phyloP scores from a whole-genome alignment of 2,797 vertebrate species.

The Catostomus latipinnis region DNA sequence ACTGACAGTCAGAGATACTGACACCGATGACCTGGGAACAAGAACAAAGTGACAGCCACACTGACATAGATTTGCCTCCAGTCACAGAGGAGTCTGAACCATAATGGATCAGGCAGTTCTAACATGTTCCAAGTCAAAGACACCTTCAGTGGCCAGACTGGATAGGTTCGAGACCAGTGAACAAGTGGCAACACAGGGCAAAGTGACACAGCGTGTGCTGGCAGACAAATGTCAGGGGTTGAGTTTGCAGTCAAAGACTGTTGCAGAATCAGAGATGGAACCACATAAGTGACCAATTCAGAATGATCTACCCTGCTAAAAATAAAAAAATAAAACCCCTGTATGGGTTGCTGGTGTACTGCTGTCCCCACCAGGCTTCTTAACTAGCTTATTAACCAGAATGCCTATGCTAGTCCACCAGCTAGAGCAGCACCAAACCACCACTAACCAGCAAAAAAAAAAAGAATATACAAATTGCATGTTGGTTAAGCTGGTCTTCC shows the following conservation, averaged over 20 bases:
- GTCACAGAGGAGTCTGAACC: slow-evolving; percentile 33
- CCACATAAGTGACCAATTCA: background rate
- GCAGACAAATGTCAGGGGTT: background rate
- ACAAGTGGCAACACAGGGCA: background rate
- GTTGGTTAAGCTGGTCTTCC: too few relatives aligned
- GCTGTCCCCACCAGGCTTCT: too few relatives aligned
- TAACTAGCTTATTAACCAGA: too few relatives aligned
- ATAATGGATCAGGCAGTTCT: slow-evolving; percentile 26
- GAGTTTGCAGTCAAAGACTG: slow-evolving; percentile 15
- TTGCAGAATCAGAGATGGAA: slow-evolving; percentile 2
- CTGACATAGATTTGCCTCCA: slow-evolving; percentile 44
- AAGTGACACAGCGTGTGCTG: background rate
- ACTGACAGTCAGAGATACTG: background rate
- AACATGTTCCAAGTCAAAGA: slow-evolving; percentile 33
- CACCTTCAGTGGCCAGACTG: slow-evolving; percentile 30
- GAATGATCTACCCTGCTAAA: too few relatives aligned
- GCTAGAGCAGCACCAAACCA: too few relatives aligned
- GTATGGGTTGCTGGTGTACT: too few relatives aligned
- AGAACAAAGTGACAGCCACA: slow-evolving; percentile 28
- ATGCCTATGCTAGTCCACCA: too few relatives aligned
- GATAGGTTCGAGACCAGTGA: slow-evolving; percentile 18
- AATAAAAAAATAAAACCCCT: too few relatives aligned
- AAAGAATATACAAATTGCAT: too few relatives aligned
- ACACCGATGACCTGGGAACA: slow-evolving; percentile 25
- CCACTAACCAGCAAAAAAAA: too few relatives aligned